Conservation (phyloP, 1,140 invertebrate species). For the Lineus longissimus region DNA sequence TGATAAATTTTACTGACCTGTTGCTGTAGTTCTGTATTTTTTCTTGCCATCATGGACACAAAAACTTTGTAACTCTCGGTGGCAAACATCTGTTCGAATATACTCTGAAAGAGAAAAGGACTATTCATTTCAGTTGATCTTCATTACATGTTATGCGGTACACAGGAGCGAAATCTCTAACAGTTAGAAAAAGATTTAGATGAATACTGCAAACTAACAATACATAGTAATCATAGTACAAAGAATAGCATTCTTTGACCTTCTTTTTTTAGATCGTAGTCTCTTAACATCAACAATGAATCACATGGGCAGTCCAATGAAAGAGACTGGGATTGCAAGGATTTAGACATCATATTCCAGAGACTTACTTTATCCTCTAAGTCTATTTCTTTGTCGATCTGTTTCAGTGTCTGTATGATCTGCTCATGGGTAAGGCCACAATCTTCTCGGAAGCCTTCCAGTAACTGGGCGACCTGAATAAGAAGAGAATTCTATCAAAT, state of each 20-base stretch:
- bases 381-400: constrained; percentile 41
- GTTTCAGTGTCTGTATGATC: constrained; percentile 38
- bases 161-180: too few relatives aligned
- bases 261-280: too few relatives aligned
- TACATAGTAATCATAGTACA: too few relatives aligned
- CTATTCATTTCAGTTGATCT: neutral
- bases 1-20: too few relatives aligned
- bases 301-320: too few relatives aligned
- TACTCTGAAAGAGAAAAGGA: constrained; percentile 1
- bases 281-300: too few relatives aligned
- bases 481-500: neutral
- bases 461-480: constrained; percentile 36
- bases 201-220: too few relatives aligned
- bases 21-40: constrained; percentile 21
- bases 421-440: constrained; percentile 39
- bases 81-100: constrained; percentile 19
- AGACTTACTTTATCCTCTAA: constrained; percentile 24
- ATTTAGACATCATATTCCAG: too few relatives aligned
- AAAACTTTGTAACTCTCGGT: constrained; percentile 19
- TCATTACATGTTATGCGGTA: too few relatives aligned
- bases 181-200: too few relatives aligned
- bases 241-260: too few relatives aligned
- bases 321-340: too few relatives aligned
- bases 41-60: constrained; percentile 16
- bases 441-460: constrained; percentile 43